phyloP scores from a whole-genome alignment of 2,888 invertebrate species.

The Aricia artaxerxes region DNA sequence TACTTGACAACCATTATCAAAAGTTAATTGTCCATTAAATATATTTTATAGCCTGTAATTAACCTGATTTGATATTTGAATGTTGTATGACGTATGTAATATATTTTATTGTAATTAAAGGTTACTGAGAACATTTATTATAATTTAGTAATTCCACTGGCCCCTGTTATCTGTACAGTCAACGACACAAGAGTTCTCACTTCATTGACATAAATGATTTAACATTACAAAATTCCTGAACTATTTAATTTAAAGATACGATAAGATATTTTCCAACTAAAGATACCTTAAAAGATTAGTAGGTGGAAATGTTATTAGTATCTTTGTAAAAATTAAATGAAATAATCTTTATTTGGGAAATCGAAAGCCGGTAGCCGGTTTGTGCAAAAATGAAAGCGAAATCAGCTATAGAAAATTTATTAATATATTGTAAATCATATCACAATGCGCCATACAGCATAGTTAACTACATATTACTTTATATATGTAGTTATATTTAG shows the following conservation, averaged over 20 bases:
- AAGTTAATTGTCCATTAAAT: neutral
- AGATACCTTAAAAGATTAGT: no score
- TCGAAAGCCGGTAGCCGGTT: no score
- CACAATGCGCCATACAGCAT: no score
- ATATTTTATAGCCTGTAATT: neutral
- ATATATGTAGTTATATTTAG: no score
- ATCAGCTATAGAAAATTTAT: no score
- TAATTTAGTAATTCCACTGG: neutral
- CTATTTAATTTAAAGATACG: neutral
- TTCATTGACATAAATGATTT: neutral
- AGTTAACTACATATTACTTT: no score
- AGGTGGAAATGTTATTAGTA: no score
- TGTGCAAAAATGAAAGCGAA: no score
- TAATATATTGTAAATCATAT: no score
- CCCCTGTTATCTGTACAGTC: constrained; percentile 2
- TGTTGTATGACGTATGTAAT: neutral
- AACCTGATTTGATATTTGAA: constrained; percentile 18
- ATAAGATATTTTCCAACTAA: neutral
- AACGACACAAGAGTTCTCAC: neutral
- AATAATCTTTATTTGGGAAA: no score
- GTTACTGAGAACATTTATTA: neutral
- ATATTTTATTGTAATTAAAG: neutral
- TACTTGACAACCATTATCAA: neutral
- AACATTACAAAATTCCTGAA: neutral
- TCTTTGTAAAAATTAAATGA: no score